These are phyloP conservation scores for Hydropotes inermis DNA, from an alignment of 2,113 vertebrate genomes.

Conservation along the genomic window DNA sequence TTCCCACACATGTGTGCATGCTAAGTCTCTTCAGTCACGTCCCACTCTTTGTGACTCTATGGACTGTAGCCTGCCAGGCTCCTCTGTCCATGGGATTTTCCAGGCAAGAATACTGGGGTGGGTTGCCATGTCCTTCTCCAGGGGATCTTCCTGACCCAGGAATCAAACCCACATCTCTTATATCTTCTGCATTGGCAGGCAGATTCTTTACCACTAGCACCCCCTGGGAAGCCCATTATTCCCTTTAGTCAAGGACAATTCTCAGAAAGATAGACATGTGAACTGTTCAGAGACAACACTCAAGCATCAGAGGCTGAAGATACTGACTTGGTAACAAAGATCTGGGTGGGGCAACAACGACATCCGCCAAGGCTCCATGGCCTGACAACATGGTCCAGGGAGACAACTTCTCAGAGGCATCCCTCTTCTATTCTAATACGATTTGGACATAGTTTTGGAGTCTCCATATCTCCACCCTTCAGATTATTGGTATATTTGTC, in stretches of 20 bases:
- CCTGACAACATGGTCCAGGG: background rate
- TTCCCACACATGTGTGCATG: background rate
- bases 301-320: background rate
- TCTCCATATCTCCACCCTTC: background rate
- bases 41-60: background rate
- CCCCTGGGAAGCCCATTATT: background rate
- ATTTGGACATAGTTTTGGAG: background rate
- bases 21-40: accelerated
- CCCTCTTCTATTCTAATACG: background rate
- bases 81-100: background rate
- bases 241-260: background rate
- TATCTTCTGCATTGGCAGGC: background rate
- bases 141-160: background rate
- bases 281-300: background rate
- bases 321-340: background rate
- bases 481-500: background rate
- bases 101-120: background rate
- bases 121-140: background rate
- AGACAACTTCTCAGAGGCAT: background rate
- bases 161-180: background rate
- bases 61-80: background rate
- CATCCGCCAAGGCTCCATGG: accelerated
- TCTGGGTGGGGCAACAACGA: background rate
- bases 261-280: background rate
- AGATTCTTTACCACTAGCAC: background rate